Conservation (phyloP, 2,888 invertebrate genomes). For the Sphecodes monilicornis region DNA sequence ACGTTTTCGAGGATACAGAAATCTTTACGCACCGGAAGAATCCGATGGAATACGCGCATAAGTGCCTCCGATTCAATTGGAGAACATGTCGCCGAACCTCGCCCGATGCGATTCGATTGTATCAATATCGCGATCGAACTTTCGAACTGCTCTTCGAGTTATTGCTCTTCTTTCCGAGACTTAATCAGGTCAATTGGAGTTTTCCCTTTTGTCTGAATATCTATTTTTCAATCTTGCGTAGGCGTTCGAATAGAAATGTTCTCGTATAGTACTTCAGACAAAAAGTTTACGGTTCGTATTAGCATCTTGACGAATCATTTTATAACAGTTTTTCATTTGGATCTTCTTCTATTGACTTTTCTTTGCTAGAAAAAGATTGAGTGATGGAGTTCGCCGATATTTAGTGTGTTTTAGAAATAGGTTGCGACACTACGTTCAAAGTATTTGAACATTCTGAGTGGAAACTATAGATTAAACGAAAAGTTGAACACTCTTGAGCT, state of each 20-base stretch:
- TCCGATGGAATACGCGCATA: slow-evolving; percentile 45
- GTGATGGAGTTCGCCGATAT: background rate
- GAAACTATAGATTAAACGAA: no score
- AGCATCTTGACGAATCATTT: background rate
- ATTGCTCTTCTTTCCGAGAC: background rate
- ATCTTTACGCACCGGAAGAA: slow-evolving; percentile 37
- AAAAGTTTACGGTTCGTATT: background rate
- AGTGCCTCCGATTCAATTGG: slow-evolving; percentile 59
- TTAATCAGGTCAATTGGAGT: background rate
- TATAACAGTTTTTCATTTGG: background rate
- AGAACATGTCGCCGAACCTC: slow-evolving; percentile 10
- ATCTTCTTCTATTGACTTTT: background rate
- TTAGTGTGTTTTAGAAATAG: background rate
- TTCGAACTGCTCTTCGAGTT: slow-evolving; percentile 15
- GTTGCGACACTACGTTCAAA: no score
- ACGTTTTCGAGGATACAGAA: slow-evolving; percentile 35
- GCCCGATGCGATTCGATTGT: slow-evolving; percentile 16
- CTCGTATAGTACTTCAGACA: background rate
- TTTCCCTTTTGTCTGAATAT: background rate
- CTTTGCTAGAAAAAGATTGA: background rate
- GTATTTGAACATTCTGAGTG: no score
- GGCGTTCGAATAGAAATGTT: background rate
- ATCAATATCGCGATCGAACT: slow-evolving; percentile 12
- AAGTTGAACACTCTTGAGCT: no score
- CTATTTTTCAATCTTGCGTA: background rate